A percentile compares a stretch with the other conserved stretches of the same genome.
Evolutionary conservation across 2,113 vertebrate genomes (phyloP).

Genomic region (Siniperca knerii): DNA sequence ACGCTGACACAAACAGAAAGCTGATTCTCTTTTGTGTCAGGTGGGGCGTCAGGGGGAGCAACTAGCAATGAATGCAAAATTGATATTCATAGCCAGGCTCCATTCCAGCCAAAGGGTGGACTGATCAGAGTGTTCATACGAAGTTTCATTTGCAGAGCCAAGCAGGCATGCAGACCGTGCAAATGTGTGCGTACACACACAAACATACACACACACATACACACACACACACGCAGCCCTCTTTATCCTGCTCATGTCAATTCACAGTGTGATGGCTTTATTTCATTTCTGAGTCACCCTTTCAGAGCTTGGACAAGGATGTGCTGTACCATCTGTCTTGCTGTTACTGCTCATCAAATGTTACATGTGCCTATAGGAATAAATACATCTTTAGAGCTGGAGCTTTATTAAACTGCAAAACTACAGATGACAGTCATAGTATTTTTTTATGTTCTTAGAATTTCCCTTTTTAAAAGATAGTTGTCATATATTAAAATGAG

Average conservation of each 20-base stretch:
- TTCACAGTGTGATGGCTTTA: slow-evolving; percentile 65
- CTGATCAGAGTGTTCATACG: slow-evolving; percentile 75
- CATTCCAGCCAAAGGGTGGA: slow-evolving; percentile 63
- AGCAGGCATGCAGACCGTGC: slow-evolving; percentile 60
- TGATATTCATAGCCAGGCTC: slow-evolving; percentile 78
- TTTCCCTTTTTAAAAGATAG: neutral
- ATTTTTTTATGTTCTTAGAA: slow-evolving; percentile 9
- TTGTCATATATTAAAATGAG: slow-evolving; percentile 27
- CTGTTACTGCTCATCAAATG: slow-evolving; percentile 29
- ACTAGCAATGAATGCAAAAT: slow-evolving; percentile 71
- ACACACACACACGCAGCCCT: slow-evolving; percentile 18
- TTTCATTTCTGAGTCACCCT: slow-evolving; percentile 57
- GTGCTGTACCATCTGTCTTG: slow-evolving; percentile 48
- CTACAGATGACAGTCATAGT: neutral
- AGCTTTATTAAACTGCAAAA: slow-evolving; percentile 16
- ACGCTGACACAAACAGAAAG: slow-evolving; percentile 79
- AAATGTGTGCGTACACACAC: slow-evolving; percentile 8
- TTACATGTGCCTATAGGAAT: slow-evolving; percentile 10
- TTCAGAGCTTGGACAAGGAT: slow-evolving; percentile 32
- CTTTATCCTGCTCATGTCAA: slow-evolving; percentile 40
- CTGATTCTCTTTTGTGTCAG: slow-evolving; percentile 74
- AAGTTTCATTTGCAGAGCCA: slow-evolving; percentile 75
- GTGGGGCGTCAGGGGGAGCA: slow-evolving; percentile 57
- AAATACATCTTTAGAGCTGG: slow-evolving; percentile 14
- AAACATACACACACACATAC: slow-evolving; percentile 21